Percentiles rank a stretch among this genome's conserved stretches.
These are phyloP conservation scores for Microcebus lehilahytsara DNA, from an alignment of 2,113 vertebrate genomes.

Conservation along the genomic window DNA sequence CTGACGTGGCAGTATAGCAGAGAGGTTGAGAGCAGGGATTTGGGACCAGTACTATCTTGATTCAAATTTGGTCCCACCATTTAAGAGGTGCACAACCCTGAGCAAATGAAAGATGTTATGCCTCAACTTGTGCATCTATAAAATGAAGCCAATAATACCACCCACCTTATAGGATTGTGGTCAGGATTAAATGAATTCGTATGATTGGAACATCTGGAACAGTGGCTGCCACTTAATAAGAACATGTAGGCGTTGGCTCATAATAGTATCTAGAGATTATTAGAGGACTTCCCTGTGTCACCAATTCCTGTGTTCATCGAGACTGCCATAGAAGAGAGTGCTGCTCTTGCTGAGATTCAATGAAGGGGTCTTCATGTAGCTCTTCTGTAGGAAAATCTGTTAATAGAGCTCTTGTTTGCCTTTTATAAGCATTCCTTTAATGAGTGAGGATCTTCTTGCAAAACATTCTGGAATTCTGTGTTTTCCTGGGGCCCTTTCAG, in stretches of 20 bases:
- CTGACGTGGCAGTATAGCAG: not conserved
- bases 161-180: not conserved
- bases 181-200: not conserved
- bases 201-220: not conserved
- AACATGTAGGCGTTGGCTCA: not conserved
- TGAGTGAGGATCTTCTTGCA: slow-evolving; percentile 66
- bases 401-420: slow-evolving; percentile 59
- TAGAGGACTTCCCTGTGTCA: not conserved
- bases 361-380: not conserved
- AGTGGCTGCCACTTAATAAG: not conserved
- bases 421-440: slow-evolving; percentile 51
- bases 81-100: not conserved
- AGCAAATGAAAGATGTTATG: not conserved
- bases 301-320: not conserved
- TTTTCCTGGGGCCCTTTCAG: slow-evolving; percentile 60
- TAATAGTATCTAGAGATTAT: not conserved
- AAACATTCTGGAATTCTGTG: slow-evolving; percentile 61
- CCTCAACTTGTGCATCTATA: not conserved
- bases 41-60: not conserved
- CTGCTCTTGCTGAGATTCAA: not conserved
- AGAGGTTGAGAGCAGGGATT: not conserved
- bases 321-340: not conserved
- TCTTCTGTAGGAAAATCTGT: slow-evolving; percentile 23
- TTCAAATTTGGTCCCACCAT: not conserved
- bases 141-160: not conserved